Conservation (phyloP, 2,888 invertebrate species). For the Polylopha cassiicola region DNA sequence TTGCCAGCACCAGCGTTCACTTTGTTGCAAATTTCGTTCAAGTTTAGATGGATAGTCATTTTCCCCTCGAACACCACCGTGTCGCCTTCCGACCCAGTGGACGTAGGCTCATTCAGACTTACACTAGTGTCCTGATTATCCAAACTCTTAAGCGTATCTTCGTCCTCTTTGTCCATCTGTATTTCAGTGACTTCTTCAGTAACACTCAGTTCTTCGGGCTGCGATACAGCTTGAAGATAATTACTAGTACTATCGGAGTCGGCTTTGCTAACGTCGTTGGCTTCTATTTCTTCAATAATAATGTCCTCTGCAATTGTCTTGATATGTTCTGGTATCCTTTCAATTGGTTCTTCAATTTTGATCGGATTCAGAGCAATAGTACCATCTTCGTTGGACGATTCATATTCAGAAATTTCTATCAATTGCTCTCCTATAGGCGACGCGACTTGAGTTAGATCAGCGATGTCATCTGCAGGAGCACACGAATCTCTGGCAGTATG, state of each 20-base stretch:
- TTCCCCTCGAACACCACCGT: constrained; percentile 75
- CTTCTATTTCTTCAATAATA: constrained; percentile 67
- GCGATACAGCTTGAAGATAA: constrained; percentile 64
- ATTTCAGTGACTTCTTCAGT: constrained; percentile 70
- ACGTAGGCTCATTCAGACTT: constrained; percentile 72
- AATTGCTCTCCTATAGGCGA: constrained; percentile 68
- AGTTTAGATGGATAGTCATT: constrained; percentile 74
- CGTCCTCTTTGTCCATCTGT: constrained; percentile 72
- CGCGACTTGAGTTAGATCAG: constrained; percentile 74
- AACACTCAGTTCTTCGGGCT: constrained; percentile 63
- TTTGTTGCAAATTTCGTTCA: constrained; percentile 73
- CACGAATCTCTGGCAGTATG: constrained; percentile 88
- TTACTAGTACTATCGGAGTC: constrained; percentile 67
- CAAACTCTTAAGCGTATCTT: constrained; percentile 72
- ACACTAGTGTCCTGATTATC: constrained; percentile 75
- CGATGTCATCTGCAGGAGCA: constrained; percentile 85
- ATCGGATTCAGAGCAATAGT: constrained; percentile 40
- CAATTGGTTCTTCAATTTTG: constrained; percentile 49
- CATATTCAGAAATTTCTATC: constrained; percentile 64
- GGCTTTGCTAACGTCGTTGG: constrained; percentile 52
- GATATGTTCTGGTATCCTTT: constrained; percentile 39
- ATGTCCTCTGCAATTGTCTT: constrained; percentile 51
- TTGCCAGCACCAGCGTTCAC: constrained; percentile 66
- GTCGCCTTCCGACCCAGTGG: constrained; percentile 67
- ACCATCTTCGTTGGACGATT: constrained; percentile 67